These are phyloP conservation scores for Aspidoscelis tigris DNA, from an alignment of 2,113 vertebrate species.

Conservation along the genomic window DNA sequence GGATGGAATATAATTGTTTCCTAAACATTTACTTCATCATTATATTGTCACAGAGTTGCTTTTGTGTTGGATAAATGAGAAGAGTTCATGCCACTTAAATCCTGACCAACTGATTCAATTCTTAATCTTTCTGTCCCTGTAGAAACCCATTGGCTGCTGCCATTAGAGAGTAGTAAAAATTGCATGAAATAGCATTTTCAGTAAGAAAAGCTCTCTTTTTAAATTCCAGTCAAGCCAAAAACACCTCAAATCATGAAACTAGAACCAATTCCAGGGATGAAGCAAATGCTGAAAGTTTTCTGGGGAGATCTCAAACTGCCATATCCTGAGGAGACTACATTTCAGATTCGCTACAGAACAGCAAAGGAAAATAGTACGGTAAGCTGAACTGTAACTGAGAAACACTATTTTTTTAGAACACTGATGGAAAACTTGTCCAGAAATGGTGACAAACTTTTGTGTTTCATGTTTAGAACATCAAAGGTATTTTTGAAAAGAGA, in stretches of 20 bases:
- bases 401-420: background rate
- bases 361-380: conserved; percentile 63
- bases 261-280: conserved; percentile 52
- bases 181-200: background rate
- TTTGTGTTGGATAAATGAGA: background rate
- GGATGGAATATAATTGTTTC: background rate
- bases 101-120: background rate
- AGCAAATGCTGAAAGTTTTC: conserved; percentile 62
- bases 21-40: background rate
- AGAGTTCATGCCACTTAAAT: background rate
- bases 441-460: background rate
- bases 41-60: background rate
- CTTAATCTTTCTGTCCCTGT: too few species aligned
- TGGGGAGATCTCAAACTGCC: conserved; percentile 61
- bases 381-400: conserved; percentile 46
- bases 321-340: background rate
- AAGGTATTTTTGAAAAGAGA: background rate
- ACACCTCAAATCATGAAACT: conserved; percentile 69
- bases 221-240: conserved; percentile 71
- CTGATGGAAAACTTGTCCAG: too few species aligned
- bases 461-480: background rate
- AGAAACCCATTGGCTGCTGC: background rate
- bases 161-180: background rate
- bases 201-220: conserved; percentile 41
- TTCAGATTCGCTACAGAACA: conserved; percentile 64